Conservation (phyloP, 2,113 vertebrate species). For the Malurus alboscapulatus region DNA sequence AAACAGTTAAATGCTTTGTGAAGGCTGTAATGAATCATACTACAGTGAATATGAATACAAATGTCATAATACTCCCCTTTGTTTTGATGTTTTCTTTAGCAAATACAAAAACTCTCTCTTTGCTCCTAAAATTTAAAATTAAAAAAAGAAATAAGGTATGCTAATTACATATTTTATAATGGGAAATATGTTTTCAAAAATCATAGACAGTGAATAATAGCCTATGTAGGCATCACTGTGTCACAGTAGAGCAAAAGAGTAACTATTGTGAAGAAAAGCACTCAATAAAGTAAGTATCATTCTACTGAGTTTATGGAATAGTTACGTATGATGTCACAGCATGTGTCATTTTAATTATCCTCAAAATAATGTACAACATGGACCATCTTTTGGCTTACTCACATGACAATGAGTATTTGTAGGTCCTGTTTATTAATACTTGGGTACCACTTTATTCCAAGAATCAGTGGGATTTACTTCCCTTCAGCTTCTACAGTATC, state of each 20-base stretch:
- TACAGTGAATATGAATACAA: not conserved
- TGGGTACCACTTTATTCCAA: not conserved
- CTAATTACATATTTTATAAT: not conserved
- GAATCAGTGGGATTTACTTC: not conserved
- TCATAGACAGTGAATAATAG: not conserved
- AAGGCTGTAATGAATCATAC: not conserved
- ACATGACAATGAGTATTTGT: not conserved
- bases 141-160: not conserved
- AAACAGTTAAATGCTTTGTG: not conserved
- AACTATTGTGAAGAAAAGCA: not conserved
- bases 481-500: not conserved
- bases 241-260: not conserved
- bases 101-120: not conserved
- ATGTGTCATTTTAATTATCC: not conserved
- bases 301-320: not conserved
- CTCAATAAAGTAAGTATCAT: not conserved
- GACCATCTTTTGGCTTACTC: not conserved
- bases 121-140: not conserved
- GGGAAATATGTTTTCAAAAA: not conserved
- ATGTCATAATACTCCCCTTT: not conserved
- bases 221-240: not conserved
- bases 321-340: not conserved
- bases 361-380: not conserved
- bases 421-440: not conserved
- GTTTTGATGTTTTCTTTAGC: not conserved